Evolutionary conservation across 2,113 vertebrate genomes (phyloP), one percentile per base, ranked within the genome.

Genomic region (Poeciliopsis occidentalis): DNA sequence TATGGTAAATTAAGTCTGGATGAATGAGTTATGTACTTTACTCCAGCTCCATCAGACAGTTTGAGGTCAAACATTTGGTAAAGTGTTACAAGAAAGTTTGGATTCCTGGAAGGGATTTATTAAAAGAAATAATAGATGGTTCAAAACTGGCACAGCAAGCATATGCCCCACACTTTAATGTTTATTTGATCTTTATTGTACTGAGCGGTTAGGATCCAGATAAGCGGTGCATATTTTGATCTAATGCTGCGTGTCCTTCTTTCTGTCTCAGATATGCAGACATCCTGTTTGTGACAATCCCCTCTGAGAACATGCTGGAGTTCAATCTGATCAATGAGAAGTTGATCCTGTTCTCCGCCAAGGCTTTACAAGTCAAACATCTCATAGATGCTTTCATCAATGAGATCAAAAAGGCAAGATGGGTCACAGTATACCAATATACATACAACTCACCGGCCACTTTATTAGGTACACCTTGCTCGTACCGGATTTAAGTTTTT

Each of bases 291-390:
- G 97, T 99, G 66, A 96, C 96, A 88, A 95, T 96, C 78, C 96
- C 97, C 0, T 98, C 97, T 29, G 95, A 92, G 78, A 97, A 98
- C 92, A 98, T 98, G 97, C 91, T 99, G 91, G 97, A 99, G 89
- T 96, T 99, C 91, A 99, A 99, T 90, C 81, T 99, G 83, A 90
- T 92, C 89, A 95, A 92, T 0, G 98, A 99, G 92, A 99, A 98
- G 91, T 90, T 99, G 79, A 97, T 99, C 82, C 95, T 99, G 26
- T 99, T 99, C 92, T 99, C 98, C 1, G 94, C 97, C n/a, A 96
- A 96, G 79, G 97, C 98, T 0, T 93, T 88, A 1, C 97, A 99
- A 85, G 96, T 97, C 92, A 99, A 99, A 92, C 91, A 91, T 80
- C 95, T 98, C 91, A 94, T 99, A 0, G 98, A 99, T 73, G 90